Base-by-base conservation (phyloP, 2,113 vertebrate species). In the Muscicapa adusta region DNA sequence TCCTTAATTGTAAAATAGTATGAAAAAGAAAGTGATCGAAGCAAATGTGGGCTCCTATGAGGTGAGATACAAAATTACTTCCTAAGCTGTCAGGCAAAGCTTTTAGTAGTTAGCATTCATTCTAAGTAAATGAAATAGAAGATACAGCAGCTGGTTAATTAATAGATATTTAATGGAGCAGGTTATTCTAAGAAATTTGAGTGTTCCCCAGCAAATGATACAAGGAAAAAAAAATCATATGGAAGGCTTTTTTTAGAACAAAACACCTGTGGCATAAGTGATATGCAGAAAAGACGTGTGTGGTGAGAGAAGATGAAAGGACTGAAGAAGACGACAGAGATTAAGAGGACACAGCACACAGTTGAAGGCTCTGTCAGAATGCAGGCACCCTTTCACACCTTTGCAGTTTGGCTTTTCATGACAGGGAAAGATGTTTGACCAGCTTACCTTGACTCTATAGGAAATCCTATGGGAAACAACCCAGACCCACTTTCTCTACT, bases 1-100 rank as follows among this genome's bases (percentile, higher is more conserved):
- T 75, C 66, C 86, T 89, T 96, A 93, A 93, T 95, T 96, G 93
- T 40, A 84, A 96, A 94, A 87, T 40, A 60, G 18, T 63, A 31
- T 9, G 58, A 83, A 94, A 93, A 95, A 48, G 29, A 89, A 94
- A 94, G 53, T 47, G 40, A 68, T 88, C 19, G 23, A 95, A 94
- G 70, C 34, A 96, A 95, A 94, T 79, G 53, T 95, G 71, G 45
- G 53, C 42, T 91, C 15, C 62, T 88, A 23, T 34, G n/a, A 92
- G 70, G 61, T 83, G 50, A 91, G 70, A 96, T 83, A 87, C 26
- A 90, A 91, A 97, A 96, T 26, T 13, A n/a, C 28, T 80, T 88
- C 80, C 86, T 88, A 70, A 97, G 25, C 29, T 66, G 47, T 89
- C 36, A 72, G 65, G 10, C 17, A 65, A 84, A 91, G 61, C 8